Evolutionary conservation across 2,797 vertebrate species (phyloP).

Genomic region (Cynopterus sphinx): DNA sequence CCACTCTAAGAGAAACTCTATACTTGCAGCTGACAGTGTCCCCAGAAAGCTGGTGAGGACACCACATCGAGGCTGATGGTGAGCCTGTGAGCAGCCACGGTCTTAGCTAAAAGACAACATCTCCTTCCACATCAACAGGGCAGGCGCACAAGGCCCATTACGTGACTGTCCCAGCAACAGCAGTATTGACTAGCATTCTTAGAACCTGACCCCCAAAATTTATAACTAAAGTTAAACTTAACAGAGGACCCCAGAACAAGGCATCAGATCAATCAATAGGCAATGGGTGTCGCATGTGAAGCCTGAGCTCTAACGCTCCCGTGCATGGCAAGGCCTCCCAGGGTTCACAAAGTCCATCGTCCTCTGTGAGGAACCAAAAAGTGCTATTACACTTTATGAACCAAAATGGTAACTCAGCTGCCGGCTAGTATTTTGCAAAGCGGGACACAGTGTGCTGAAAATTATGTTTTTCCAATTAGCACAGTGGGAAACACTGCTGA

Average conservation of each 20-base stretch:
- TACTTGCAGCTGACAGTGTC: not conserved
- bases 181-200: not conserved
- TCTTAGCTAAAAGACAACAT: conserved; percentile 12
- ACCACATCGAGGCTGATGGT: not conserved
- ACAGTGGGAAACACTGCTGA: conserved; percentile 71
- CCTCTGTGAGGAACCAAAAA: conserved; percentile 4
- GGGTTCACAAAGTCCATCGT: conserved; percentile 13
- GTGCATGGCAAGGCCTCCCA: not conserved
- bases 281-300: not conserved
- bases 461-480: conserved; percentile 80
- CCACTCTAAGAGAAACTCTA: not conserved
- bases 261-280: not conserved
- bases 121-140: conserved; percentile 25
- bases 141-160: not conserved
- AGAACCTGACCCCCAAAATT: not conserved
- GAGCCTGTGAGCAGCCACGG: not conserved
- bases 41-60: not conserved
- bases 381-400: conserved; percentile 57
- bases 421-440: conserved; percentile 70
- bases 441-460: conserved; percentile 69
- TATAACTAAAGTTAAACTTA: conserved; percentile 49
- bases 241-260: conserved; percentile 44
- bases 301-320: not conserved
- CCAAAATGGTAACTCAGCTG: conserved; percentile 57
- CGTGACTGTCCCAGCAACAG: not conserved